phyloP scores from a whole-genome alignment of 2,113 vertebrate genomes.

The Pteruthius melanotis region DNA sequence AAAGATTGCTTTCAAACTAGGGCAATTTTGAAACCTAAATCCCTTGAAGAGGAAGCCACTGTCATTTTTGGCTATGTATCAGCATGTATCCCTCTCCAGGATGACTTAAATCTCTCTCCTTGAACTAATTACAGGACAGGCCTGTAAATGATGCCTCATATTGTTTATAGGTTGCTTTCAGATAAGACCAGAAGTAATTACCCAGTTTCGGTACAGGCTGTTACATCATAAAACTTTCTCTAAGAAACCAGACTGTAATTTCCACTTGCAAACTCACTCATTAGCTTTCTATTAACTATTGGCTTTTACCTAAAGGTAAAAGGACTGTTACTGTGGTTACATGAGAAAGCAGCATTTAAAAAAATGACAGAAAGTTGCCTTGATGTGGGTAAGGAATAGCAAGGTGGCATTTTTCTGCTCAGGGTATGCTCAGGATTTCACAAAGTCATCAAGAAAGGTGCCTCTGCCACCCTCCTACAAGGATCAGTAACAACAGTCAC shows the following conservation, averaged over 20 bases:
- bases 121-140: not conserved
- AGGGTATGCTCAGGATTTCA: not conserved
- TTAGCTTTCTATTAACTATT: not conserved
- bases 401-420: not conserved
- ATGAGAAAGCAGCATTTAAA: not conserved
- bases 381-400: not conserved
- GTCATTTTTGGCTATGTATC: rapidly evolving
- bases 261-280: not conserved
- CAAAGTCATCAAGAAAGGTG: not conserved
- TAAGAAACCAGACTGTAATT: not conserved
- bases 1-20: not conserved
- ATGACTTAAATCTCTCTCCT: not conserved
- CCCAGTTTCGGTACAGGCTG: not conserved
- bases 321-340: not conserved
- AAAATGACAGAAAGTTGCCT: not conserved
- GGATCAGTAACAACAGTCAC: not conserved
- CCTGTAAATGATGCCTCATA: not conserved
- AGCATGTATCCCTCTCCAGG: not conserved
- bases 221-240: slow-evolving; percentile 15
- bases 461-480: not conserved
- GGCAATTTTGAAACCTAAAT: not conserved
- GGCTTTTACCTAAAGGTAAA: not conserved
- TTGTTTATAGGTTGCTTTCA: not conserved
- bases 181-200: not conserved
- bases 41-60: not conserved